phyloP scores from a whole-genome alignment of 1,140 invertebrate genomes.

The Dreissena polymorpha region DNA sequence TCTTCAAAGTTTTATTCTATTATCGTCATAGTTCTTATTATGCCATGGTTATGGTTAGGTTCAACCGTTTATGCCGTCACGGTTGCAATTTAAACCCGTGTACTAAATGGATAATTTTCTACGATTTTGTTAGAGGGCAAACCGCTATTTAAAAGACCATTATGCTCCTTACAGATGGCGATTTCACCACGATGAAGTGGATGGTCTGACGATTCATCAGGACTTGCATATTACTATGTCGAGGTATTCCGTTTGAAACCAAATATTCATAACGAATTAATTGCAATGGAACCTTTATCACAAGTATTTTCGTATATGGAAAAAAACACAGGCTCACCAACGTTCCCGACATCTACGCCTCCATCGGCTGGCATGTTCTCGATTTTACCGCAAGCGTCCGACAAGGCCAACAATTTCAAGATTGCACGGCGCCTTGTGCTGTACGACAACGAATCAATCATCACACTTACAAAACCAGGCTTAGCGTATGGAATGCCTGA shows the following conservation, averaged over 20 bases:
- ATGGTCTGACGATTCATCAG: conserved; percentile 11
- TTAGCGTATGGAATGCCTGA: neutral
- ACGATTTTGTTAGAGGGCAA: neutral
- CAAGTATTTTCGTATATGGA: neutral
- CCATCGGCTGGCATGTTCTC: conserved; percentile 23
- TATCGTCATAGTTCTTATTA: neutral
- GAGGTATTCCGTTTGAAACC: conserved; percentile 4
- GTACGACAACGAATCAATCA: conserved; percentile 81
- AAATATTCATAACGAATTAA: conserved; percentile 18
- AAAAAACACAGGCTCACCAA: neutral
- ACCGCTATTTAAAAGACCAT: too few relatives aligned
- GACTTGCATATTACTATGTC: neutral
- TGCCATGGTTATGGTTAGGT: neutral
- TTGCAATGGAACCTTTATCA: neutral
- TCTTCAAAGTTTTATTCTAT: too few relatives aligned
- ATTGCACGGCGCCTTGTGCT: conserved; percentile 16
- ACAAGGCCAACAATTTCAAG: conserved; percentile 32
- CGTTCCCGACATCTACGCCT: conserved; percentile 13
- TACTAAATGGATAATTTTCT: neutral
- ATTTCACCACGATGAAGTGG: conserved; percentile 6
- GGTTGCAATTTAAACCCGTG: neutral
- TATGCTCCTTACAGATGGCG: neutral
- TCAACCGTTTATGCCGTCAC: neutral
- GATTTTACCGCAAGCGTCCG: conserved; percentile 13
- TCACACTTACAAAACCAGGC: conserved; percentile 78